These are phyloP conservation scores for Diachrysia chrysitis DNA, from an alignment of 2,888 invertebrate species.

Conservation along the genomic window DNA sequence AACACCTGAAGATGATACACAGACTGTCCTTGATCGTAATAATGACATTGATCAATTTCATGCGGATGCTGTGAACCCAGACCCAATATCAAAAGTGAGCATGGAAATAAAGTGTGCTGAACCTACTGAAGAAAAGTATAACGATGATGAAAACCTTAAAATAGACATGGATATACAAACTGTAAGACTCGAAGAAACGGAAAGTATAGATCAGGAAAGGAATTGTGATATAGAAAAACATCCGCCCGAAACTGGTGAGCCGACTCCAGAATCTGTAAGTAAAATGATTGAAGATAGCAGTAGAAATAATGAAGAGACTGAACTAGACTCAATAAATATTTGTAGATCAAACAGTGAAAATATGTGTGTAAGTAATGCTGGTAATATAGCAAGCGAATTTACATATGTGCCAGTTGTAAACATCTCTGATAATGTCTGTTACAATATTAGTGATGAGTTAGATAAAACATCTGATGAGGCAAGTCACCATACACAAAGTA, in stretches of 20 bases:
- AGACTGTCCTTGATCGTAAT: conserved; percentile 37
- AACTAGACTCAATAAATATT: neutral
- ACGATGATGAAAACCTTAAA: neutral
- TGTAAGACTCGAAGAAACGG: neutral
- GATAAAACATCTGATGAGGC: neutral
- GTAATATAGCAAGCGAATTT: too few relatives aligned
- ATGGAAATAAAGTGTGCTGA: neutral
- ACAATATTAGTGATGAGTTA: neutral
- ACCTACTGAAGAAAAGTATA: neutral
- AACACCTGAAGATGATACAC: conserved; percentile 14
- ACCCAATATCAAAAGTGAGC: neutral
- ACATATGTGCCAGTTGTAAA: neutral
- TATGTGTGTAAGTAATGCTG: neutral
- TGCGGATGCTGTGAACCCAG: neutral
- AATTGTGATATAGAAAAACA: neutral
- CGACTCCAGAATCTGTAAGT: neutral
- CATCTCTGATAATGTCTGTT: neutral
- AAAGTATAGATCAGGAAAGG: neutral
- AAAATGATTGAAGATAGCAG: neutral
- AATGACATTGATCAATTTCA: conserved; percentile 27
- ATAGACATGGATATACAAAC: neutral
- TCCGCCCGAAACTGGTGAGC: neutral
- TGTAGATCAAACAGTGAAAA: neutral
- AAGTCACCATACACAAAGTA: neutral
- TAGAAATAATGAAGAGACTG: neutral